Conservation (phyloP, 1,140 invertebrate species). For the Elysia chlorotica region DNA sequence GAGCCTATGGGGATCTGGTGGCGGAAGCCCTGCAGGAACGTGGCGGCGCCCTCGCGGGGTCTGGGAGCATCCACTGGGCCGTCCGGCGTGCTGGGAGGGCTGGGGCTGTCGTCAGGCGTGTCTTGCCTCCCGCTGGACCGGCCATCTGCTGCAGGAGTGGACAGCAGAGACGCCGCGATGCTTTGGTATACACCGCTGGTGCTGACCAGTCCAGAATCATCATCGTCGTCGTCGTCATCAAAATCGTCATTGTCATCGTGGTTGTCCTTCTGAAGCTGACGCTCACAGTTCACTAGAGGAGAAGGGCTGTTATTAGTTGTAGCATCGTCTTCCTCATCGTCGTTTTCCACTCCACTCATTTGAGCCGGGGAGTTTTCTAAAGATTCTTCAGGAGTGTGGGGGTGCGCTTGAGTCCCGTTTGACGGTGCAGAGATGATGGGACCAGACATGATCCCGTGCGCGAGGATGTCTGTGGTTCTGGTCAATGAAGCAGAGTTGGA, state of each 20-base stretch:
- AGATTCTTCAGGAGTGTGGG: too few relatives aligned
- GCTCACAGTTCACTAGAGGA: neutral
- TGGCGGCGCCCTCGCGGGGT: neutral
- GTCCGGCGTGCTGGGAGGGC: neutral
- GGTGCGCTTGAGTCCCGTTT: too few relatives aligned
- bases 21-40: slow-evolving; percentile 13
- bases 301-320: too few relatives aligned
- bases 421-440: too few relatives aligned
- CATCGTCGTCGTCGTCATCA: slow-evolving; percentile 24
- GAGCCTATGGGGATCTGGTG: slow-evolving; percentile 7
- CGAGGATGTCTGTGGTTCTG: too few relatives aligned
- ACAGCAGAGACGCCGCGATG: slow-evolving; percentile 17
- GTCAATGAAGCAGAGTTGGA: too few relatives aligned
- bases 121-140: too few relatives aligned
- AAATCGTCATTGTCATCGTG: neutral
- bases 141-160: neutral
- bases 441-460: too few relatives aligned
- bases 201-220: slow-evolving; percentile 26
- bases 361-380: too few relatives aligned
- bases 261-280: neutral
- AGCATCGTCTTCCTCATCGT: too few relatives aligned
- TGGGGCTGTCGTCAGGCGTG: too few relatives aligned
- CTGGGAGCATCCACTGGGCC: neutral
- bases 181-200: slow-evolving; percentile 23
- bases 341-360: too few relatives aligned